Evolutionary conservation across 2,888 invertebrate species (phyloP), one percentile per base, ranked within the genome.

Genomic region (Thereva nobilitata): DNA sequence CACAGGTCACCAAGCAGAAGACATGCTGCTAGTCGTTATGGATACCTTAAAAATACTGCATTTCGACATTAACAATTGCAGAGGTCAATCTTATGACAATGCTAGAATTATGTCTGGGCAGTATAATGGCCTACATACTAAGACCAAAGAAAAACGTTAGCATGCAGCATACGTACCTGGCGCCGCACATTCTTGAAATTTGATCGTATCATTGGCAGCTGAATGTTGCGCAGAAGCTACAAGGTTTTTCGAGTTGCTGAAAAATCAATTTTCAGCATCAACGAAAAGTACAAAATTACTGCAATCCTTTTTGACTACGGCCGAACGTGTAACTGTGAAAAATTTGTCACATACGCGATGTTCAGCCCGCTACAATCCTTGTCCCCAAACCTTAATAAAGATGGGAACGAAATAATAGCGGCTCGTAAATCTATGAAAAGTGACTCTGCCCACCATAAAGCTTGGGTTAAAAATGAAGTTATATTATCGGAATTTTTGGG

Each of bases 41-140:
- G 40, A 35, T 40, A 12, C 10, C 6, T 52, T 64, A 47, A 42
- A 35, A 23, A 44, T 23, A 52, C 4, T 34, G n/a, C n/a, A n/a
- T n/a, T n/a, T n/a, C n/a, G n/a, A n/a, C n/a, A n/a, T n/a, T n/a
- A n/a, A n/a, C n/a, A 52, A 59, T 23, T 59, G 59, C 10, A 4
- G 59, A 8, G 49, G 59, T 4, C 59, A 76, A 71, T 74, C 73
- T 68, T 76, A 75, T 69, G 74, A 77, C 38, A 59, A 75, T 70
- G 75, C 72, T 50, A 70, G 73, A 59, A 75, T 75, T 72, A 75
- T 74, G 75, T 71, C 74, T 50, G 72, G 75, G 67, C 70, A 69
- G 45, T 70, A 76, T 71, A 74, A 70, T 69, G 73, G 74, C 68
- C 72, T 76, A 45, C 74, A 75, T 72, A 57, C 74, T 68, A 73